Evolutionary conservation across 2,113 vertebrate genomes (phyloP), one percentile per base, ranked within the genome.

Genomic region (Jacana jacana): DNA sequence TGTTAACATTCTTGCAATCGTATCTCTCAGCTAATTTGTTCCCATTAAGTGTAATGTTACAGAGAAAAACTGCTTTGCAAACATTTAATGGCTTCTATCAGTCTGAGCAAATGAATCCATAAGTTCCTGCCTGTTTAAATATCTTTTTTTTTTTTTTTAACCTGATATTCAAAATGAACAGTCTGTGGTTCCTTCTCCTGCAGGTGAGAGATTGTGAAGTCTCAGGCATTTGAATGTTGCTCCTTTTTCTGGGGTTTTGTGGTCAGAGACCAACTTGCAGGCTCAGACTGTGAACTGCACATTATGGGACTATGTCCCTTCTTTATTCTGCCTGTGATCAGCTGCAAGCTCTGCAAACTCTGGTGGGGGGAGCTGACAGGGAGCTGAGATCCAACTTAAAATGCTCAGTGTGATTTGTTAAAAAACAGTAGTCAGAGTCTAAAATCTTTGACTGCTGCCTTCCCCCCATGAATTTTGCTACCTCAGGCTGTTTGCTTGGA

Each of bases 1-100:
- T 95, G 82, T 81, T 93, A 86, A 23, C 60, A 64, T 81, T 86
- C 35, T 58, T 76, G 31, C 69, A 95, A 81, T 79, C 51, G 39
- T 63, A 51, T 90, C 69, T 95, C 84, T 88, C 83, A 81, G 69
- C 25, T 93, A 88, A 93, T 94, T 93, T 91, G 61, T 81, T 88
- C 80, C 82, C 85, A 91, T 93, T 95, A 94, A 93, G 40, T 75
- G n/a, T 94, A 92, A 91, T 76, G 61, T 91, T 96, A 95, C 28
- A 75, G 73, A 49, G 57, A 78, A 89, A 93, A 96, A 81, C 61
- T 86, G 48, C n/a, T 93, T 95, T 94, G 57, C 91, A 94, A 93
- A 87, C 37, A 81, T 94, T 89, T 91, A 95, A 94, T 89, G 57
- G 52, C 22, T 86, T 95, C 92, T 79, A 76, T 91, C 55, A 81